A percentile compares a stretch with the other conserved stretches of the same genome.
Conservation (phyloP, 2,888 invertebrate species). For the Leptinotarsa rubiginosa region DNA sequence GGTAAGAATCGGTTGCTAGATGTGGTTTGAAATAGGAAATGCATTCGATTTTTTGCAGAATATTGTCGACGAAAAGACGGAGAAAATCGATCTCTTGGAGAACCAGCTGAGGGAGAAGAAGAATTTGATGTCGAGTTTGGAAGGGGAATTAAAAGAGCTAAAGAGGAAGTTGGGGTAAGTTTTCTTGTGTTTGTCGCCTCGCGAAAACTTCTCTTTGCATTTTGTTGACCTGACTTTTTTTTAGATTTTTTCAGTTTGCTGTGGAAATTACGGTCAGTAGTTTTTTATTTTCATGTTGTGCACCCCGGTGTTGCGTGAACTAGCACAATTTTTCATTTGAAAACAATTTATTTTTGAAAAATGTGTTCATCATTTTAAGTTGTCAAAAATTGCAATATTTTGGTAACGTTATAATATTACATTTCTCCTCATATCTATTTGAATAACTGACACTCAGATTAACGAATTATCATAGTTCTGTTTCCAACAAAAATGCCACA, state of each 20-base stretch:
- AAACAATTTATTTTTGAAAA: background rate
- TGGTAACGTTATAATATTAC: too few species aligned
- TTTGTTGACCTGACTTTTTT: slow-evolving; percentile 11
- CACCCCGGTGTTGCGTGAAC: background rate
- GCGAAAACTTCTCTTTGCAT: too few species aligned
- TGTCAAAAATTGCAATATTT: too few species aligned
- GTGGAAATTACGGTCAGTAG: slow-evolving; percentile 50
- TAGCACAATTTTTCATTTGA: background rate
- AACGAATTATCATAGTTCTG: too few species aligned
- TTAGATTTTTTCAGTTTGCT: slow-evolving; percentile 52
- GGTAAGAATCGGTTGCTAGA: slow-evolving; percentile 62
- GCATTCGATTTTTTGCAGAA: slow-evolving; percentile 65
- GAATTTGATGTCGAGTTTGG: slow-evolving; percentile 69
- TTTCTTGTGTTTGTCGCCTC: background rate
- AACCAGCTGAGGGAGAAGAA: slow-evolving; percentile 74
- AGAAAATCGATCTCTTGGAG: slow-evolving; percentile 74
- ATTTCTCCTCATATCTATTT: too few species aligned
- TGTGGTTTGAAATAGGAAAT: too few species aligned
- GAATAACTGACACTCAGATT: too few species aligned
- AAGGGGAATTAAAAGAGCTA: slow-evolving; percentile 70
- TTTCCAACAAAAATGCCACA: too few species aligned
- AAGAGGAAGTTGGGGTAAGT: slow-evolving; percentile 70
- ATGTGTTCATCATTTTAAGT: too few species aligned
- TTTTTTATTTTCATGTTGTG: slow-evolving; percentile 23
- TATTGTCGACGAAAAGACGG: slow-evolving; percentile 80